Evolutionary conservation across 2,797 vertebrate genomes (phyloP), one percentile per base, ranked within the genome.

Genomic region (Euthynnus affinis): DNA sequence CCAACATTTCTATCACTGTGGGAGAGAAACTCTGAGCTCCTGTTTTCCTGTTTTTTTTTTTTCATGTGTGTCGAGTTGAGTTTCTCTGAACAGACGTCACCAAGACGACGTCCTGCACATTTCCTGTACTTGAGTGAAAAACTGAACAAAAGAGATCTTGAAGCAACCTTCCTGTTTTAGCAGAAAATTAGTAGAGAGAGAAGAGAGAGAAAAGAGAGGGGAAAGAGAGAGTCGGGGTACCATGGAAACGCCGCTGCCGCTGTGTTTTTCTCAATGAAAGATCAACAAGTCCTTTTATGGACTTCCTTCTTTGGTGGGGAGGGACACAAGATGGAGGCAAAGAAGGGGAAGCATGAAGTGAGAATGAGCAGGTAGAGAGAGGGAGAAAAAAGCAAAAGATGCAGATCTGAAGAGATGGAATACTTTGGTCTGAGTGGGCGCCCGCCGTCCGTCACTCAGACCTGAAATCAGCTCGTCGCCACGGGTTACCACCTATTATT

Each of bases 401-500:
- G 48, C 46, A 66, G 63, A 2, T 56, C 34, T 53, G 29, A 55
- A 65, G 46, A 22, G 48, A 58, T 17, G 6, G 49, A 34, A 15
- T 5, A 63, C 32, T 61, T 61, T 22, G 34, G 27, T 74, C 3
- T 83, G 78, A 72, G 82, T 73, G 82, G 78, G 68, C 60, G 56
- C 13, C 56, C 15, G 68, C 40, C 1, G 51, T 18, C 79, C 10
- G 13, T 84, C 81, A 78, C 23, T 83, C 79, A 78, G 57, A 62
- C 69, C 81, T 81, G 63, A 60, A 81, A 82, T 44, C 76, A 37
- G 68, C 80, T n/a, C 2, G 67, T 83, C 12, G 57, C 84, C 61
- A 40, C 0, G 13, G 72, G 84, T 83, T 82, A 81, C 86, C 82
- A 78, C 71, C 80, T 67, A 65, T 61, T 59, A 61, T 83, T 87